A percentile compares a stretch with the other conserved stretches of the same genome.
These are phyloP conservation scores for Suncus etruscus DNA, from an alignment of 2,113 vertebrate genomes.

Conservation along the genomic window DNA sequence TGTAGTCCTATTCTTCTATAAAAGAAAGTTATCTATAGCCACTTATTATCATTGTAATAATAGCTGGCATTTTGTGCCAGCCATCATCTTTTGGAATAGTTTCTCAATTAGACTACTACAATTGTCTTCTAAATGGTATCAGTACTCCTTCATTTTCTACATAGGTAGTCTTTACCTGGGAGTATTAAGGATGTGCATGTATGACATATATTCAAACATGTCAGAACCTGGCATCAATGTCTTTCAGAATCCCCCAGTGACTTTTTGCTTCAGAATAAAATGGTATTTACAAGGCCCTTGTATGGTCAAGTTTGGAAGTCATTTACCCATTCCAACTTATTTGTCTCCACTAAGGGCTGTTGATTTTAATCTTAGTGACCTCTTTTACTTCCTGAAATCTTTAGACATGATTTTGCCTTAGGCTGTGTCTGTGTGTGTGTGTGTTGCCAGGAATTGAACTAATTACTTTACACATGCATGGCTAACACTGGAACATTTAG, in stretches of 20 bases:
- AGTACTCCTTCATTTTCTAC: background rate
- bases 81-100: background rate
- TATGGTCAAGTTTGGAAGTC: background rate
- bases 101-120: constrained; percentile 4
- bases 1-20: background rate
- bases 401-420: background rate
- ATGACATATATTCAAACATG: background rate
- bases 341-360: background rate
- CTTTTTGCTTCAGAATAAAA: background rate
- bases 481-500: too few relatives aligned
- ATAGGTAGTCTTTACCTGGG: background rate
- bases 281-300: background rate
- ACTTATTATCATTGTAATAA: background rate
- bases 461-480: too few relatives aligned
- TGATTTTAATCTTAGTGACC: background rate
- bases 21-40: background rate
- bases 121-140: background rate
- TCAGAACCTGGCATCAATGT: background rate
- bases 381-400: background rate
- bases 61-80: background rate
- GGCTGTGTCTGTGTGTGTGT: too few relatives aligned
- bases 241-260: background rate
- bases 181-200: background rate
- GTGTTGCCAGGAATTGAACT: too few relatives aligned
- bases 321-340: background rate